Evolutionary conservation across 2,888 invertebrate genomes (phyloP).

Genomic region (Hypselothyrea guttata): DNA sequence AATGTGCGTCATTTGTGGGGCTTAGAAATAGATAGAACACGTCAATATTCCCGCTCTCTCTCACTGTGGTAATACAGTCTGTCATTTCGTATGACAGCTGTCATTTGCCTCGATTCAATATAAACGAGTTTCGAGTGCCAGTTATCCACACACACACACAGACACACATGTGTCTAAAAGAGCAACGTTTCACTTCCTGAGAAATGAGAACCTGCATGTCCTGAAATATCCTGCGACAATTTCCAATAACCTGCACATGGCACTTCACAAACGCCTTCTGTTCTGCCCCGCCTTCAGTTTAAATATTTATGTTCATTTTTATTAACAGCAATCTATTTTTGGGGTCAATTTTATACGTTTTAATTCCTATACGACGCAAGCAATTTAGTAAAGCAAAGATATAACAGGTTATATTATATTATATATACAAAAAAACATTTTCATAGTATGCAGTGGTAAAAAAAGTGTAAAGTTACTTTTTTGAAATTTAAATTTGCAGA

Average conservation of each 20-base stretch:
- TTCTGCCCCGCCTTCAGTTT: no score
- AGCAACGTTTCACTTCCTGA: conserved; percentile 1
- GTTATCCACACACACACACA: conserved; percentile 4
- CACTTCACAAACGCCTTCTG: conserved; percentile 2
- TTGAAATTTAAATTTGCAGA: no score
- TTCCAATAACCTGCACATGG: conserved; percentile 25
- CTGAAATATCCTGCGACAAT: conserved; percentile 23
- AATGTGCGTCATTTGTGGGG: conserved; percentile 31
- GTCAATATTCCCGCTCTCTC: conserved; percentile 4
- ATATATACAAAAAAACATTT: no score
- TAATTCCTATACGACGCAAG: no score
- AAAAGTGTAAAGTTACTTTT: no score
- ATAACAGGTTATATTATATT: no score
- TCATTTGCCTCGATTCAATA: conserved; percentile 37
- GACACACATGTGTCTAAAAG: background rate
- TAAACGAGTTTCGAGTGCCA: conserved; percentile 1
- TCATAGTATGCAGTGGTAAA: no score
- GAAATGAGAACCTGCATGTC: conserved; percentile 3
- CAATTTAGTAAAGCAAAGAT: no score
- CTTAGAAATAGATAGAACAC: conserved; percentile 8
- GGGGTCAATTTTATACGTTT: no score
- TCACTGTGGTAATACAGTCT: conserved; percentile 34
- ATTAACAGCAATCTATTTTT: no score
- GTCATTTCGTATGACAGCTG: conserved; percentile 59
- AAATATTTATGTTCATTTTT: no score